Evolutionary conservation across 1,140 invertebrate species (phyloP).

Genomic region (Leptinotarsa undecemlineata): DNA sequence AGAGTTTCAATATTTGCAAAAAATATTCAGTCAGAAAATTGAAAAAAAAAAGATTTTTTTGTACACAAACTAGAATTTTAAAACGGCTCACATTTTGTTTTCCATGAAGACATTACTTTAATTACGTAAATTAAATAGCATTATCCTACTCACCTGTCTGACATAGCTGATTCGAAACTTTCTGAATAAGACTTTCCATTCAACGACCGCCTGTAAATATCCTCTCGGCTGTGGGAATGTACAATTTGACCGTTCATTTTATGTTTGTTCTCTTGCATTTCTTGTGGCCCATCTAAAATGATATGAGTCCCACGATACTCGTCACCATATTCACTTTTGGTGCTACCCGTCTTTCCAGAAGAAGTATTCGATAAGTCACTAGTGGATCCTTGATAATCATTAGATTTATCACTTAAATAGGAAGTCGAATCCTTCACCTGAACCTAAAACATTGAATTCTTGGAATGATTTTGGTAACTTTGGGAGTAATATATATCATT

Average conservation of each 20-base stretch:
- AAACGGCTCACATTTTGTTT: too few relatives aligned
- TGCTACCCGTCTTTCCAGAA: slow-evolving; percentile 46
- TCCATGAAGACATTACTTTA: too few relatives aligned
- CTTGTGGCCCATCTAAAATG: slow-evolving; percentile 42
- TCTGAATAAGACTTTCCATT: slow-evolving; percentile 47
- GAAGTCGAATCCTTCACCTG: slow-evolving; percentile 62
- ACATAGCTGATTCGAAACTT: slow-evolving; percentile 45
- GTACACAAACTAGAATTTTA: too few relatives aligned
- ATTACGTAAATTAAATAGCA: too few relatives aligned
- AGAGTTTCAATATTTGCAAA: too few relatives aligned
- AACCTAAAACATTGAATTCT: slow-evolving; percentile 2
- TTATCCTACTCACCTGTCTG: slow-evolving; percentile 35
- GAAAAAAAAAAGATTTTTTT: too few relatives aligned
- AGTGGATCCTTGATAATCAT: slow-evolving; percentile 50
- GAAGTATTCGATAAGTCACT: slow-evolving; percentile 55
- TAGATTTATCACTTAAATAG: slow-evolving; percentile 53
- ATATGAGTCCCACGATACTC: slow-evolving; percentile 48
- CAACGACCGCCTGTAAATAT: slow-evolving; percentile 38
- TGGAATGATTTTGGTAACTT: too few relatives aligned
- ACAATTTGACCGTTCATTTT: slow-evolving; percentile 51
- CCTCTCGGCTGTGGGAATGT: slow-evolving; percentile 39
- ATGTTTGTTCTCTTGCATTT: slow-evolving; percentile 27
- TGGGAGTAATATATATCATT: slow-evolving; percentile 49
- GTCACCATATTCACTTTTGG: slow-evolving; percentile 51
- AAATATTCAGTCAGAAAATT: too few relatives aligned